Evolutionary conservation across 2,888 invertebrate species (phyloP).

Genomic region (Erebia epiphron): DNA sequence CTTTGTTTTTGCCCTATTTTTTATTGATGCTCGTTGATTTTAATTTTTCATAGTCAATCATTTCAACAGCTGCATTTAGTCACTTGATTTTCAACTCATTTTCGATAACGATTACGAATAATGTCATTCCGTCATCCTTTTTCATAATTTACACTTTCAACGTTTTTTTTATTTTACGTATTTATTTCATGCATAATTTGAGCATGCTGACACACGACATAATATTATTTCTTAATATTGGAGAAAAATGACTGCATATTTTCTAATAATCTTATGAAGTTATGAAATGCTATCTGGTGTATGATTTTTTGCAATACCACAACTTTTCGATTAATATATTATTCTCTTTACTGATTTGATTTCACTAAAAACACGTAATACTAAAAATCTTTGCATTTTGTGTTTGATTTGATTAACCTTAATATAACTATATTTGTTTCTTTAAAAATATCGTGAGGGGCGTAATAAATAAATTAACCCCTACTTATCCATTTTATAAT

Average conservation of each 20-base stretch:
- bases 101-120: not conserved
- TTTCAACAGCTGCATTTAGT: constrained; percentile 21
- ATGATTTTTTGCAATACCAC: not conserved
- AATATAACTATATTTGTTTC: too few relatives aligned
- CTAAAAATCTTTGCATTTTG: not conserved
- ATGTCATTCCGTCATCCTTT: not conserved
- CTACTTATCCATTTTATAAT: not conserved
- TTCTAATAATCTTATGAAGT: not conserved
- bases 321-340: not conserved
- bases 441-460: too few relatives aligned
- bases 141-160: not conserved
- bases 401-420: not conserved
- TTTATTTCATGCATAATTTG: not conserved
- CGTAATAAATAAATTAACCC: not conserved
- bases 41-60: constrained; percentile 42
- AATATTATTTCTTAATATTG: too few relatives aligned
- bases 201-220: not conserved
- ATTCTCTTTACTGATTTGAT: not conserved
- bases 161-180: not conserved
- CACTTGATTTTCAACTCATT: constrained; percentile 24
- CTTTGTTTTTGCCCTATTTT: constrained; percentile 70
- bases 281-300: not conserved
- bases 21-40: constrained; percentile 69
- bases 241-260: not conserved
- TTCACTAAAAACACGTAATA: not conserved